phyloP scores from a whole-genome alignment of 2,797 vertebrate species.

The Nyctibius grandis region DNA sequence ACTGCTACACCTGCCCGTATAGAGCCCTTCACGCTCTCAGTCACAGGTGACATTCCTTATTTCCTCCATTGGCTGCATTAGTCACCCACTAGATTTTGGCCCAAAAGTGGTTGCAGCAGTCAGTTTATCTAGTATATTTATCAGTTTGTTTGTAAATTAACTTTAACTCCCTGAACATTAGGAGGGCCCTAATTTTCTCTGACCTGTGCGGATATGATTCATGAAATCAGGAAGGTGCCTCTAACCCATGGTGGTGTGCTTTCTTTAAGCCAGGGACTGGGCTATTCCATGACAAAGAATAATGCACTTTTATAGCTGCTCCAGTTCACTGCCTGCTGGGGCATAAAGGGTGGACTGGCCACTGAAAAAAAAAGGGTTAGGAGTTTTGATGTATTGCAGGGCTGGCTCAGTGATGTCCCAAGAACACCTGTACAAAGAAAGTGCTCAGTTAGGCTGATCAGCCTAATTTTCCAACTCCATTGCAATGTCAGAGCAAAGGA shows the following conservation, averaged over 20 bases:
- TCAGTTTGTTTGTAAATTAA: not conserved
- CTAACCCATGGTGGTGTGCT: not conserved
- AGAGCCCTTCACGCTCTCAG: not conserved
- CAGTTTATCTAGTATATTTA: not conserved
- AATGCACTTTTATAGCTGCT: not conserved
- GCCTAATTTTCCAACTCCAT: not conserved
- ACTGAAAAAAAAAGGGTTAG: not conserved
- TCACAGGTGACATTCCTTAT: not conserved
- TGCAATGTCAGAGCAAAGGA: not conserved
- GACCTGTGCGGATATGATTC: not conserved
- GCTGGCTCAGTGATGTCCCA: not conserved
- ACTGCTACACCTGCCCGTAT: fast-evolving
- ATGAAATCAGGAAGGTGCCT: not conserved
- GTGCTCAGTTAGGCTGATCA: not conserved
- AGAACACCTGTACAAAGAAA: not conserved
- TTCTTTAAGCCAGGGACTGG: not conserved
- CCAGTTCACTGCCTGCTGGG: not conserved
- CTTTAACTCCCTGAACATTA: not conserved
- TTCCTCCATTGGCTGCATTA: not conserved
- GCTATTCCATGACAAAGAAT: not conserved
- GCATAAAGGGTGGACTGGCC: not conserved
- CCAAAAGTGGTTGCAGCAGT: not conserved
- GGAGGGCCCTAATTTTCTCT: not conserved
- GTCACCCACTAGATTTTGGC: not conserved
- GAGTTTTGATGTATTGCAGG: not conserved